Percentiles rank a stretch among this genome's conserved stretches.
Evolutionary conservation across 2,797 vertebrate species (phyloP).

Genomic region (Esox lucius): DNA sequence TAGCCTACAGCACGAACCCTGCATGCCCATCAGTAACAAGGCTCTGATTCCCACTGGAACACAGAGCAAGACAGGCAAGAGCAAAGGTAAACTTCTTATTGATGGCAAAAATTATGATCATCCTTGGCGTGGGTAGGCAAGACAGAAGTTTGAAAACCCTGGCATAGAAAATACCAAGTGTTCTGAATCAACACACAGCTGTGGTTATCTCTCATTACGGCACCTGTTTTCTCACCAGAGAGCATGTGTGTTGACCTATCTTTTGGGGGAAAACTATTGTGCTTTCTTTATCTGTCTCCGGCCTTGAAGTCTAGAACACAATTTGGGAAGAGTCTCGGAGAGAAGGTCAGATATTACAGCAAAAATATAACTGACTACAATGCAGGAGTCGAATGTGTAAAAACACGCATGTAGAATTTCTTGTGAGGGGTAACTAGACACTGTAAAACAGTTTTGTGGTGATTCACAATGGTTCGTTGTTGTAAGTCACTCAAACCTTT

Average conservation of each 20-base stretch:
- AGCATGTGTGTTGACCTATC: neutral
- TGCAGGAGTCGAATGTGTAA: neutral
- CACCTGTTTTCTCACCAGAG: constrained; percentile 2
- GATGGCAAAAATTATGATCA: too few relatives aligned
- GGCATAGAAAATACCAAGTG: too few relatives aligned
- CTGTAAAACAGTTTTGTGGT: neutral
- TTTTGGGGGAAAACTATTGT: neutral
- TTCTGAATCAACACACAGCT: neutral
- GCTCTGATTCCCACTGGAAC: too few relatives aligned
- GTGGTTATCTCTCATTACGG: neutral
- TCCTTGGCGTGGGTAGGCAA: too few relatives aligned
- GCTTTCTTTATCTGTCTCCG: neutral
- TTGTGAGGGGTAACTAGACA: neutral
- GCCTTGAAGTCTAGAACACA: neutral
- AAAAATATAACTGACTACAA: neutral
- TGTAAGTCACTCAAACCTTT: neutral
- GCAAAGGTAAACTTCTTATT: too few relatives aligned
- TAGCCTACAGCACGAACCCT: too few relatives aligned
- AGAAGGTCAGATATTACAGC: neutral
- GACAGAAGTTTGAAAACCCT: too few relatives aligned
- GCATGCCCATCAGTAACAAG: too few relatives aligned
- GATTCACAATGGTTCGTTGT: neutral
- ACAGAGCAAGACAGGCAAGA: too few relatives aligned
- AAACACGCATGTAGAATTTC: neutral
- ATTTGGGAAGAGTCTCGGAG: neutral